phyloP scores from a whole-genome alignment of 2,113 vertebrate species.

The Channa maculata region DNA sequence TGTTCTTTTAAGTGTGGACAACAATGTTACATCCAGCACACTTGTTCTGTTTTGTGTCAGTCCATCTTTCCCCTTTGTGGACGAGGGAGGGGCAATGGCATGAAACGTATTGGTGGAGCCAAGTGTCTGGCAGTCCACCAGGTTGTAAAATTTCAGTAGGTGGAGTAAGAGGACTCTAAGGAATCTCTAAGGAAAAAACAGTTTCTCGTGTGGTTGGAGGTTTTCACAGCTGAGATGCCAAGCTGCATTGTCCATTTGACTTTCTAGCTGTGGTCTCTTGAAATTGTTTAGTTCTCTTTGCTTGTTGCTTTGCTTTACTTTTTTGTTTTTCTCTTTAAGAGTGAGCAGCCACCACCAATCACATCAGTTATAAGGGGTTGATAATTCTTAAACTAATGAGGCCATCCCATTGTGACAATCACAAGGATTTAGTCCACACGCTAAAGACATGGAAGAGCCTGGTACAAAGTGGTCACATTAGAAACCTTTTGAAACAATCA shows the following conservation, averaged over 20 bases:
- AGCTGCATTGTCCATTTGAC: slow-evolving; percentile 17
- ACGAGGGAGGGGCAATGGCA: slow-evolving; percentile 52
- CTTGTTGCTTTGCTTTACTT: too few species aligned
- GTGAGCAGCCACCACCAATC: slow-evolving; percentile 4
- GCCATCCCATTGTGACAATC: slow-evolving; percentile 42
- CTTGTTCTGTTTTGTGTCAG: slow-evolving; percentile 2
- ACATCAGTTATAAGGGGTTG: slow-evolving; percentile 3
- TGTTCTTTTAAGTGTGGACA: not conserved
- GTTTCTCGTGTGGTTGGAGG: slow-evolving; percentile 67
- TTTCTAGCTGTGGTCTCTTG: slow-evolving; percentile 31
- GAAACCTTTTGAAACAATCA: slow-evolving; percentile 9
- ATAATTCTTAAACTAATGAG: slow-evolving; percentile 46
- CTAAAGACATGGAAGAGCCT: slow-evolving; percentile 3
- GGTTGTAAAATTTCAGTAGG: slow-evolving; percentile 75
- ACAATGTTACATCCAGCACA: slow-evolving; percentile 40
- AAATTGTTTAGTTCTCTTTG: not conserved
- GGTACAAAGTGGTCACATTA: slow-evolving; percentile 7
- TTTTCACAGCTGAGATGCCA: slow-evolving; percentile 66
- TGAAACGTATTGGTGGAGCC: slow-evolving; percentile 43
- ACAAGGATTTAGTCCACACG: slow-evolving; percentile 1
- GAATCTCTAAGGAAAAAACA: slow-evolving; percentile 19
- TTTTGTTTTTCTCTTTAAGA: slow-evolving; percentile 10
- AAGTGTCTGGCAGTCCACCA: slow-evolving; percentile 63
- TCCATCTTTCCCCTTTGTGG: slow-evolving; percentile 58
- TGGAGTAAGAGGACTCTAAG: slow-evolving; percentile 67